These are phyloP conservation scores for Ectemnius continuus DNA, from an alignment of 2,888 invertebrate genomes.

Conservation along the genomic window DNA sequence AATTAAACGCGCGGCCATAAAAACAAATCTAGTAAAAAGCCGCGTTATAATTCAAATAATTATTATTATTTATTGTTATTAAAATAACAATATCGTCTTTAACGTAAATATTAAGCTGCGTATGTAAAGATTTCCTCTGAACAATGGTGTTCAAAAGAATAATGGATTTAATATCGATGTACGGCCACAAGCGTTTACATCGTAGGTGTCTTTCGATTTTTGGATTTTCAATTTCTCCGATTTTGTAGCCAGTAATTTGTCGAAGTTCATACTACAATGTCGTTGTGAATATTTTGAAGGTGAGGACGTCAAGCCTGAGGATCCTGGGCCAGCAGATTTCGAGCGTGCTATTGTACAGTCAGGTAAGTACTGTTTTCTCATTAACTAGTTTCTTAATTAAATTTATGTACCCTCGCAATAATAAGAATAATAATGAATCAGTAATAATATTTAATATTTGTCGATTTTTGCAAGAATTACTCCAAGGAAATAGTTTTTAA, in stretches of 20 bases:
- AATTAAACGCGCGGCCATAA: too few species aligned
- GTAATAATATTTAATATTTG: too few species aligned
- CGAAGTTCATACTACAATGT: neutral
- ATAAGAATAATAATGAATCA: too few species aligned
- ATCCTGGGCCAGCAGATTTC: slow-evolving; percentile 68
- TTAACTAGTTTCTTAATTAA: too few species aligned
- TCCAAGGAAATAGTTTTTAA: too few species aligned
- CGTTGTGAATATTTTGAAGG: slow-evolving; percentile 54
- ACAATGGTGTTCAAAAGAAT: slow-evolving; percentile 50
- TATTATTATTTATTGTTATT: neutral
- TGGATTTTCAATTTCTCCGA: neutral
- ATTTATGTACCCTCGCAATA: too few species aligned
- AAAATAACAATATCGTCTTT: too few species aligned
- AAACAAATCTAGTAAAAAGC: too few species aligned
- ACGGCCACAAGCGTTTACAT: slow-evolving; percentile 32
- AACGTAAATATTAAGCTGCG: too few species aligned
- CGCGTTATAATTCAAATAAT: neutral
- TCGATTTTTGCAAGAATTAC: too few species aligned
- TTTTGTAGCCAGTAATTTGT: neutral
- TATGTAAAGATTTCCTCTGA: neutral
- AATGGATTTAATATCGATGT: slow-evolving; percentile 33
- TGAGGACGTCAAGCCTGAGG: slow-evolving; percentile 64
- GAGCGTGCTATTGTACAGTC: slow-evolving; percentile 69
- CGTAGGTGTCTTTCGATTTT: slow-evolving; percentile 28
- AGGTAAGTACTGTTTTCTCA: slow-evolving; percentile 52